Conservation (phyloP, 2,113 vertebrate genomes). For the Sinocyclocheilus maitianheensis region DNA sequence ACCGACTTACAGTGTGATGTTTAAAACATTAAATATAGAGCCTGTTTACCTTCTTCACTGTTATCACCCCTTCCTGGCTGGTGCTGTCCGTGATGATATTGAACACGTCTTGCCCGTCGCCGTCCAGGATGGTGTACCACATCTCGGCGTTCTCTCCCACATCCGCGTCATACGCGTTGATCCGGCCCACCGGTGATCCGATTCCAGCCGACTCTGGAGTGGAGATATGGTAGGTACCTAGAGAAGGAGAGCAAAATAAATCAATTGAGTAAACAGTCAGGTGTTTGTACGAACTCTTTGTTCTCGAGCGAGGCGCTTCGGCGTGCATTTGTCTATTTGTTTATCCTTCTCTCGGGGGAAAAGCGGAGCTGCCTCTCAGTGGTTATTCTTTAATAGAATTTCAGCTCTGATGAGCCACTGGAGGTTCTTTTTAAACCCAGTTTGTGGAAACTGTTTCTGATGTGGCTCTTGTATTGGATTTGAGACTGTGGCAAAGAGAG, state of each 20-base stretch:
- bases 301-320: constrained; percentile 23
- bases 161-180: constrained; percentile 93
- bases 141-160: constrained; percentile 88
- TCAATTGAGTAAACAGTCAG: constrained; percentile 49
- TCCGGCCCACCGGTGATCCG: constrained; percentile 86
- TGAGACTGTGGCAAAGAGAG: constrained; percentile 41
- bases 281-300: constrained; percentile 45
- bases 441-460: constrained; percentile 40
- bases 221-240: constrained; percentile 89
- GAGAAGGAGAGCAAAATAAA: constrained; percentile 22
- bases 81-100: constrained; percentile 89
- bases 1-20: constrained; percentile 12
- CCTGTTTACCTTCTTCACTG: constrained; percentile 87
- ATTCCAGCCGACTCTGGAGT: constrained; percentile 84
- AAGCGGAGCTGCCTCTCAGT: constrained; percentile 32
- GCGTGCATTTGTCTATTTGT: constrained; percentile 49
- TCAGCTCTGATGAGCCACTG: constrained; percentile 54
- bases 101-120: constrained; percentile 86
- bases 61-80: constrained; percentile 93
- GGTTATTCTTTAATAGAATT: constrained; percentile 59
- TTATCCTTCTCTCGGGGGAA: constrained; percentile 45
- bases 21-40: constrained; percentile 7
- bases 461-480: constrained; percentile 50
- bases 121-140: constrained; percentile 85
- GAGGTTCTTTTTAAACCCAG: constrained; percentile 18